These are phyloP conservation scores for Meghimatium bilineatum DNA, from an alignment of 2,888 invertebrate genomes.

Conservation along the genomic window DNA sequence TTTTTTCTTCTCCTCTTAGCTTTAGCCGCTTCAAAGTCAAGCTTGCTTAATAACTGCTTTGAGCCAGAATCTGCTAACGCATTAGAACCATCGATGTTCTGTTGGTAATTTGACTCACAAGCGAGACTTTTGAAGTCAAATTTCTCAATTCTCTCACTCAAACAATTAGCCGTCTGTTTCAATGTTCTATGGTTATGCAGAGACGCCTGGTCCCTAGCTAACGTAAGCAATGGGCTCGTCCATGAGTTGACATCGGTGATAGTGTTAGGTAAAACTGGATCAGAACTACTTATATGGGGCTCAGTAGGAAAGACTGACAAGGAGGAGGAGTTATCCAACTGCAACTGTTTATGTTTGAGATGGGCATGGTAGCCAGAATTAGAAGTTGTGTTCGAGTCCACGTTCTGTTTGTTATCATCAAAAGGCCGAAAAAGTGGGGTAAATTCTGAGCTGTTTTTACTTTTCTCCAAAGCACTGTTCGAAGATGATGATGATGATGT, in stretches of 20 bases:
- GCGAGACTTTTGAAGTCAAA: slow-evolving; percentile 56
- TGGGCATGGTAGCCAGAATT: neutral
- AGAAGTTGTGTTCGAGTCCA: neutral
- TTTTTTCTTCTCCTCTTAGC: slow-evolving; percentile 66
- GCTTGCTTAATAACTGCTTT: slow-evolving; percentile 62
- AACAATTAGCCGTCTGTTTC: slow-evolving; percentile 21
- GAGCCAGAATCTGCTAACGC: neutral
- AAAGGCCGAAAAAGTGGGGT: slow-evolving; percentile 65
- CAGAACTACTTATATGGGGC: neutral
- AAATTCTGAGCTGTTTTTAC: slow-evolving; percentile 50
- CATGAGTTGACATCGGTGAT: neutral
- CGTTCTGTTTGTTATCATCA: slow-evolving; percentile 50
- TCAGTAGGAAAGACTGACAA: neutral
- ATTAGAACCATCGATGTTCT: neutral
- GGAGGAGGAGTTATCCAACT: neutral
- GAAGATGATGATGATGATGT: slow-evolving; percentile 39
- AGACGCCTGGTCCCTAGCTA: neutral
- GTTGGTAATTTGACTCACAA: slow-evolving; percentile 33
- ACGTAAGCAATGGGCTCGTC: neutral
- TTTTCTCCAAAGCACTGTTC: slow-evolving; percentile 17
- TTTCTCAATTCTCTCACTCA: slow-evolving; percentile 51
- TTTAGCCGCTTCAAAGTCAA: slow-evolving; percentile 73
- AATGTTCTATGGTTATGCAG: neutral
- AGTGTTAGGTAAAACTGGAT: neutral
- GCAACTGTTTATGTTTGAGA: neutral